phyloP scores from a whole-genome alignment of 2,113 vertebrate genomes.

The Macaca fascicularis region T2T-MFA8v1.1 NC_088391.1:81604001-81604500 shows the following conservation, averaged over 20 bases:
- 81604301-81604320: neutral
- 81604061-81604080: neutral
- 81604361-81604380: too few relatives aligned
- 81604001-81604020: neutral
- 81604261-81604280: neutral
- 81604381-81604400: neutral
- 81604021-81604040: neutral
- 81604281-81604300: neutral
- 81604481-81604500: fast-evolving
- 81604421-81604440: neutral
- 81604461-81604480: neutral
- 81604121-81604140: neutral
- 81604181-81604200: neutral
- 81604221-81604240: neutral
- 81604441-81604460: neutral
- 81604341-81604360: neutral
- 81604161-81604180: neutral
- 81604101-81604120: neutral
- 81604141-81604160: neutral
- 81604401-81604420: neutral
- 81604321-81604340: neutral
- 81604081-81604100: neutral
- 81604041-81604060: neutral
- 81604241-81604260: too few relatives aligned
- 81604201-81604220: neutral